Evolutionary conservation across 2,113 vertebrate genomes (phyloP).

Genomic region (Micronycteris hirsuta): DNA sequence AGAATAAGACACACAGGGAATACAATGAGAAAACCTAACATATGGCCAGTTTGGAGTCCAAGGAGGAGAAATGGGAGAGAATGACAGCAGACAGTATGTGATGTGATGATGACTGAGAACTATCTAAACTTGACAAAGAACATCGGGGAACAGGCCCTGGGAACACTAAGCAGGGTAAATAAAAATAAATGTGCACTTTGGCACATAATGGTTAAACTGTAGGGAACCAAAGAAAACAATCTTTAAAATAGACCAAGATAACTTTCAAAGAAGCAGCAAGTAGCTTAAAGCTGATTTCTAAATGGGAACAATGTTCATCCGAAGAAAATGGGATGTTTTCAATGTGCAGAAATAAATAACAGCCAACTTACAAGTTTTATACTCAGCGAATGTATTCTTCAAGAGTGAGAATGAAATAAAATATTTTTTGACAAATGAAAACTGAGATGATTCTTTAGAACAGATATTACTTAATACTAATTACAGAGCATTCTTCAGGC

Average conservation of each 20-base stretch:
- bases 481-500: background rate
- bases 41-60: background rate
- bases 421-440: slow-evolving; percentile 13
- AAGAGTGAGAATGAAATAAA: background rate
- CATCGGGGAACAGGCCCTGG: background rate
- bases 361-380: background rate
- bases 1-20: background rate
- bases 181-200: background rate
- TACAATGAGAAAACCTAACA: background rate
- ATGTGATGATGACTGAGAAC: background rate
- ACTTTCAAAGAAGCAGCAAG: background rate
- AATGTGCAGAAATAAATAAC: background rate
- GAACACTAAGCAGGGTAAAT: background rate
- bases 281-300: background rate
- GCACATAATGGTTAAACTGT: background rate
- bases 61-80: background rate
- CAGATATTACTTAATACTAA: background rate
- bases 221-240: background rate
- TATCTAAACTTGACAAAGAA: background rate
- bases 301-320: background rate
- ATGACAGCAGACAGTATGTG: background rate
- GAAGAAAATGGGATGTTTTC: background rate
- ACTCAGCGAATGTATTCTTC: background rate
- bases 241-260: background rate
- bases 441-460: background rate